Conservation (phyloP, 2,888 invertebrate species). For the Tineola bisselliella region DNA sequence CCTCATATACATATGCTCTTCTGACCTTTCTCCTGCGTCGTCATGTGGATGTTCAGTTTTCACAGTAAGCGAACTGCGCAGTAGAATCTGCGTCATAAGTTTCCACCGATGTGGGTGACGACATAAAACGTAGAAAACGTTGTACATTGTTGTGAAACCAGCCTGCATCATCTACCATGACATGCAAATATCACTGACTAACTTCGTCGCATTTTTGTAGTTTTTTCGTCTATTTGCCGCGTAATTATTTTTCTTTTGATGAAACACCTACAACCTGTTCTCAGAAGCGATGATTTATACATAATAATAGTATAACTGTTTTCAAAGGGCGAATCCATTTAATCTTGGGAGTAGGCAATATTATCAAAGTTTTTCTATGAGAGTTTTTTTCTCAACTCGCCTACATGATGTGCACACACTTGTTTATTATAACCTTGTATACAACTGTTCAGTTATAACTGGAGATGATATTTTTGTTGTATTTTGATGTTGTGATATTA, state of each 20-base stretch:
- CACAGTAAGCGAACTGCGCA: constrained; percentile 8
- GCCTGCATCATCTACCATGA: background rate
- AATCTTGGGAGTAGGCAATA: no score
- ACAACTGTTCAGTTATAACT: background rate
- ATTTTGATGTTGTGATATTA: constrained; percentile 29
- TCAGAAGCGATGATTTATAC: no score
- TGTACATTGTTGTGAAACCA: background rate
- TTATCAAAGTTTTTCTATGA: no score
- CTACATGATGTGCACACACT: background rate
- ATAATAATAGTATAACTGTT: no score
- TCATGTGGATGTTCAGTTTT: constrained; percentile 1
- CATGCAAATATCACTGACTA: background rate
- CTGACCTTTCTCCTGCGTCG: constrained; percentile 10
- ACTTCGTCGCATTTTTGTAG: background rate
- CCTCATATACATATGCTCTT: background rate
- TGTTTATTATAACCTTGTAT: background rate
- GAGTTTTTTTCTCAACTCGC: no score
- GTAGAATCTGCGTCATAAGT: constrained; percentile 9
- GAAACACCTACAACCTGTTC: no score
- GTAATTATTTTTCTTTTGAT: background rate
- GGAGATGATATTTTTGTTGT: background rate
- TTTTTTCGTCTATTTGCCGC: background rate
- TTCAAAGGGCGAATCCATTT: no score
- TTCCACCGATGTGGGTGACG: background rate
- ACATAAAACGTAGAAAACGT: background rate